Conservation (phyloP, 2,113 vertebrate species). For the Probosciger aterrimus region DNA sequence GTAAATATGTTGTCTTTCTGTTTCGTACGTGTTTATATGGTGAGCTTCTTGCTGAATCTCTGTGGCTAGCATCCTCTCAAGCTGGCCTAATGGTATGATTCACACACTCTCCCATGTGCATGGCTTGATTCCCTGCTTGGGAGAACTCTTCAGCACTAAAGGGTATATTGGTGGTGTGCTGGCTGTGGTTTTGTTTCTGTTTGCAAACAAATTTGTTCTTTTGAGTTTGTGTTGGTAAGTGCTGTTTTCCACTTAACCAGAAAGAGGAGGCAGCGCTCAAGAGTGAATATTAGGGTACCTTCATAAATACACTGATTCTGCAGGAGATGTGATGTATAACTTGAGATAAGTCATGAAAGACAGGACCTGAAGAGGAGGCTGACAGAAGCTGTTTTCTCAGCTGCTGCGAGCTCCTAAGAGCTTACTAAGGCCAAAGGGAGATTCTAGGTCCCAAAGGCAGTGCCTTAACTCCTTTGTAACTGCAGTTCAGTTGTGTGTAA, state of each 20-base stretch:
- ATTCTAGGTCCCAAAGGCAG: neutral
- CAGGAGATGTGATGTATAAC: neutral
- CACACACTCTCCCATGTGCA: neutral
- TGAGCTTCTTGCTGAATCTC: neutral
- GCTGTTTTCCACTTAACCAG: neutral
- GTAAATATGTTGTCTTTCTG: neutral
- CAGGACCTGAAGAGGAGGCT: neutral
- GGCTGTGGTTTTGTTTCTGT: neutral
- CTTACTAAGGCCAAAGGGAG: neutral
- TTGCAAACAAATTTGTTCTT: neutral
- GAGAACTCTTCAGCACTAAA: neutral
- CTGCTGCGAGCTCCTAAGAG: neutral
- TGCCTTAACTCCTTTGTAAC: neutral
- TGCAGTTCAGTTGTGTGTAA: neutral
- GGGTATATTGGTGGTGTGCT: accelerated
- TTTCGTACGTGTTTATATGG: neutral
- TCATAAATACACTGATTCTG: neutral
- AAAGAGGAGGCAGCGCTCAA: neutral
- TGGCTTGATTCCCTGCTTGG: neutral
- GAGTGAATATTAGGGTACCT: neutral
- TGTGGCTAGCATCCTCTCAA: neutral
- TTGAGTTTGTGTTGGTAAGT: neutral
- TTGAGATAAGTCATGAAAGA: neutral
- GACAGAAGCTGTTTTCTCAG: neutral
- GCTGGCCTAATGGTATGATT: neutral